Evolutionary conservation across 2,113 vertebrate genomes (phyloP).

Genomic region (Zosterops japonicus): DNA sequence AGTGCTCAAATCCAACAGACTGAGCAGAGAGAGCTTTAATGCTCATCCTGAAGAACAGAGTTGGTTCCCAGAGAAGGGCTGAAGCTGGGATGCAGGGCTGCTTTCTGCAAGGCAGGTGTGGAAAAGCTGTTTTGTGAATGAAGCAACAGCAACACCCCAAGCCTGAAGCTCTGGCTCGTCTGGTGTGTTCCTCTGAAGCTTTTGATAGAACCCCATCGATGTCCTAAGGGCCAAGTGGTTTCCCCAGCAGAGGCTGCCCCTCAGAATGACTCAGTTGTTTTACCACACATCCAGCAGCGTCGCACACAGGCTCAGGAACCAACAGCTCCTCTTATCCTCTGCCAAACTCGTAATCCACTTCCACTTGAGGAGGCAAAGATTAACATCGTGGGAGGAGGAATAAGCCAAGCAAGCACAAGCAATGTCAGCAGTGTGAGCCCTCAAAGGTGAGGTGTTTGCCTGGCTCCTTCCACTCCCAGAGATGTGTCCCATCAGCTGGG

Average conservation of each 20-base stretch:
- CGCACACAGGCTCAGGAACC: neutral
- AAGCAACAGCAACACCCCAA: neutral
- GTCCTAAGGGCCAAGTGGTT: neutral
- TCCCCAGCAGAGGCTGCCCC: neutral
- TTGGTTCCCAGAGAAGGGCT: neutral
- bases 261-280: neutral
- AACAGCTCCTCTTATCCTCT: slow-evolving; percentile 32
- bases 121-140: neutral
- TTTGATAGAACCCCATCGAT: neutral
- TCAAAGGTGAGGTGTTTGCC: neutral
- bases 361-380: slow-evolving; percentile 14
- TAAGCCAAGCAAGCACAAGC: slow-evolving; percentile 9
- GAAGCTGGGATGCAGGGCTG: neutral
- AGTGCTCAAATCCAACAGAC: neutral
- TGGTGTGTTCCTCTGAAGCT: neutral
- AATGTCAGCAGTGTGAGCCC: neutral
- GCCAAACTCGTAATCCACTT: slow-evolving; percentile 17
- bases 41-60: neutral
- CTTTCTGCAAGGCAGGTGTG: neutral
- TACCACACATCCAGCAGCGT: neutral
- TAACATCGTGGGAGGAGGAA: slow-evolving; percentile 20
- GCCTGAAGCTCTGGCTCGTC: neutral
- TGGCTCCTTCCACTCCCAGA: neutral
- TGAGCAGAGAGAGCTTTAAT: neutral
- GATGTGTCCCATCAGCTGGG: neutral